Evolutionary conservation across 2,797 vertebrate species (phyloP).

Genomic region (Momotus momota): DNA sequence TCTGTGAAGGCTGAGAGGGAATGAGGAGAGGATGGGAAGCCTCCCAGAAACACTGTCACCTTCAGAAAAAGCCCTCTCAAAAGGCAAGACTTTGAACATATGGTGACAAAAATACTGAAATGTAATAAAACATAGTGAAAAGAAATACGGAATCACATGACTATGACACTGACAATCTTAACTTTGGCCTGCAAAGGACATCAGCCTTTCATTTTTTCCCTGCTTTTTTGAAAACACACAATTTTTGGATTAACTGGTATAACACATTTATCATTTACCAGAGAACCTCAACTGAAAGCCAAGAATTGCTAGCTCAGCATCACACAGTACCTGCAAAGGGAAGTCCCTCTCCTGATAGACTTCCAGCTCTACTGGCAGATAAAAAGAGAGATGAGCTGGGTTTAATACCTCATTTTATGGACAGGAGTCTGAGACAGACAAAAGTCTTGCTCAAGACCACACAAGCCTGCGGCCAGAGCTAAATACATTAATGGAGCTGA

Average conservation of each 20-base stretch:
- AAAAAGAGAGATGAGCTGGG: not conserved
- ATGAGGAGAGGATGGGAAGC: not conserved
- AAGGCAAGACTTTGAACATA: not conserved
- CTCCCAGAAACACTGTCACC: not conserved
- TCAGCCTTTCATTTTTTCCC: not conserved
- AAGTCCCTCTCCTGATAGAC: not conserved
- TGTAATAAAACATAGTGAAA: not conserved
- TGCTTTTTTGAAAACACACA: not conserved
- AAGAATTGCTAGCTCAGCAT: not conserved
- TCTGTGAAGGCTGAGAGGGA: not conserved
- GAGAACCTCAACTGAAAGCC: not conserved
- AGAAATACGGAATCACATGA: not conserved
- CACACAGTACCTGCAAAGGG: not conserved
- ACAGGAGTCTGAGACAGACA: not conserved
- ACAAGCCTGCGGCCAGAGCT: not conserved
- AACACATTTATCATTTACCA: not conserved
- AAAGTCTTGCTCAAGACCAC: not conserved
- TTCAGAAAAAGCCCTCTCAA: not conserved
- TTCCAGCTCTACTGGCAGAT: not conserved
- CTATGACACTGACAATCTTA: not conserved
- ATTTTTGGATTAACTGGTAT: not conserved
- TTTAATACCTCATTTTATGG: not conserved
- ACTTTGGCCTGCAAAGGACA: not conserved
- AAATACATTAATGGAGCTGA: not conserved
- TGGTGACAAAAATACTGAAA: rapidly evolving